Evolutionary conservation across 2,888 invertebrate species (phyloP).

Genomic region (Parapristionchus giblindavisi): DNA sequence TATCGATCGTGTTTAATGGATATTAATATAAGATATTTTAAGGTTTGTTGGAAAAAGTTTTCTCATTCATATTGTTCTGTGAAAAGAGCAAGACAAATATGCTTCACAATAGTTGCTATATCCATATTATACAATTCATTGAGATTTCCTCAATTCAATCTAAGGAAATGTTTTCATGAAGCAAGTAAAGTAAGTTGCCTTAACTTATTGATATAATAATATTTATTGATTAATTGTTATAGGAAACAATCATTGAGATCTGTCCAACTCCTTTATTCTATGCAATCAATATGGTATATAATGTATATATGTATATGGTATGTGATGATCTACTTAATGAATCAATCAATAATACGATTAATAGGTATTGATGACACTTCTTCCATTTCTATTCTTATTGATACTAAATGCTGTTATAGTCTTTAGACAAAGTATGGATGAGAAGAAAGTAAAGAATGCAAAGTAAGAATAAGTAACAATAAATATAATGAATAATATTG

Average conservation of each 20-base stretch:
- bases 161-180: slow-evolving; percentile 65
- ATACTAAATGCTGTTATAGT: slow-evolving; percentile 69
- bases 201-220: background rate
- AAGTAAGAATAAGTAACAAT: slow-evolving; percentile 13
- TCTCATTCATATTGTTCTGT: slow-evolving; percentile 61
- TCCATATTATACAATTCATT: slow-evolving; percentile 67
- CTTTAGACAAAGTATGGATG: slow-evolving; percentile 51
- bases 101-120: slow-evolving; percentile 51
- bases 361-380: slow-evolving; percentile 67
- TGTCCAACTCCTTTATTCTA: slow-evolving; percentile 68
- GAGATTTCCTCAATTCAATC: slow-evolving; percentile 69
- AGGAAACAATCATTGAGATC: slow-evolving; percentile 68
- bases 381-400: slow-evolving; percentile 68
- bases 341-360: background rate
- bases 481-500: background rate
- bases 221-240: background rate
- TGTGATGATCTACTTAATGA: background rate
- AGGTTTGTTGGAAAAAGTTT: slow-evolving; percentile 62
- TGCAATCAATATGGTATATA: slow-evolving; percentile 65
- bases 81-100: slow-evolving; percentile 59
- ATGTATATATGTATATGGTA: slow-evolving; percentile 68
- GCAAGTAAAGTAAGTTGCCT: slow-evolving; percentile 54
- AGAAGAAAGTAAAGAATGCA: slow-evolving; percentile 13
- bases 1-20: background rate
- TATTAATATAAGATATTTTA: background rate